These are phyloP conservation scores for Gobionotothen gibberifrons DNA, from an alignment of 2,797 vertebrate species.

Conservation along the genomic window DNA sequence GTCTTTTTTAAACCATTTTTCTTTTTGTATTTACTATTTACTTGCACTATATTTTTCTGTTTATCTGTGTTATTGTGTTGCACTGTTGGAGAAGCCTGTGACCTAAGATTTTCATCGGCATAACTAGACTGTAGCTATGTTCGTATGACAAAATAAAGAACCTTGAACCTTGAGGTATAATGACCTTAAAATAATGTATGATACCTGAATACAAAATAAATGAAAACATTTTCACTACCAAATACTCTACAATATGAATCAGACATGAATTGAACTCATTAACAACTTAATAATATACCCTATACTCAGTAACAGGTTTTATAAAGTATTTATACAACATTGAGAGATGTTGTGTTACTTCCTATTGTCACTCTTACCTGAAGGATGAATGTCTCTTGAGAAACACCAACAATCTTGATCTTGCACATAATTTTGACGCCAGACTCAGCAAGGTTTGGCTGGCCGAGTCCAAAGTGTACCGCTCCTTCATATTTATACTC, in stretches of 20 bases:
- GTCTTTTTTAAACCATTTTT: too few species aligned
- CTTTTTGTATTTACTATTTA: too few species aligned
- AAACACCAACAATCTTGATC: slow-evolving; percentile 82
- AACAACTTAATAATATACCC: background rate
- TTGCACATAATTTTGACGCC: slow-evolving; percentile 83
- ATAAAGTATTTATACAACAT: background rate
- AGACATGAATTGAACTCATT: background rate
- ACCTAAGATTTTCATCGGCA: too few species aligned
- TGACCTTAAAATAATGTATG: slow-evolving; percentile 1
- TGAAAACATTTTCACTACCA: slow-evolving; percentile 2
- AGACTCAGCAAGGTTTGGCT: slow-evolving; percentile 81
- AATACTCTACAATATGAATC: slow-evolving; percentile 2
- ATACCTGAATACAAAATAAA: slow-evolving; percentile 25
- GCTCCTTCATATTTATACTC: slow-evolving; percentile 83
- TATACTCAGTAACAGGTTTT: background rate
- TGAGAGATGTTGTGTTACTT: background rate
- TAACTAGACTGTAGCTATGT: too few species aligned
- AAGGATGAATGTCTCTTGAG: slow-evolving; percentile 81
- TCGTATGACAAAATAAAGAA: too few species aligned
- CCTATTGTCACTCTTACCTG: slow-evolving; percentile 72
- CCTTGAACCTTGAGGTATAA: too few species aligned
- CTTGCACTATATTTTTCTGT: too few species aligned
- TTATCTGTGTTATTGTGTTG: too few species aligned
- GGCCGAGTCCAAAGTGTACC: slow-evolving; percentile 78
- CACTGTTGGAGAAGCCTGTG: too few species aligned